phyloP scores from a whole-genome alignment of 2,113 vertebrate genomes.

The Paramormyrops kingsleyae region DNA sequence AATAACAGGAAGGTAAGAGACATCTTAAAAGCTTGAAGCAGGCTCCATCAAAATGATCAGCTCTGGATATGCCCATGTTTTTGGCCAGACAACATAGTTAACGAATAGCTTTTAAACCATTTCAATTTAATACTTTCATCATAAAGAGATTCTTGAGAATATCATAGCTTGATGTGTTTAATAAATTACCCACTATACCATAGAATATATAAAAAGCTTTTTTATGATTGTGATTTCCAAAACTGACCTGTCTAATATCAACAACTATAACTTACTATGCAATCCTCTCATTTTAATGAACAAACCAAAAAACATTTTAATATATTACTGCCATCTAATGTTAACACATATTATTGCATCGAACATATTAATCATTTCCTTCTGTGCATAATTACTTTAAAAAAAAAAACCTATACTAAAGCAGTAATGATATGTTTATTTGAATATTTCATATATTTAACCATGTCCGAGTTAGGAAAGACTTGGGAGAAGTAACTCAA shows the following conservation, averaged over 20 bases:
- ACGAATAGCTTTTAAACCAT: neutral
- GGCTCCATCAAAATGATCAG: neutral
- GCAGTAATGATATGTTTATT: neutral
- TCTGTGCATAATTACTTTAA: neutral
- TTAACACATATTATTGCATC: neutral
- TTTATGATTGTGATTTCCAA: neutral
- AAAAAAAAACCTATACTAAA: neutral
- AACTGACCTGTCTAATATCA: neutral
- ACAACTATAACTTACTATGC: neutral
- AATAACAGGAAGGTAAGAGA: neutral
- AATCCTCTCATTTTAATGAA: neutral
- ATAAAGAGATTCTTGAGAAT: neutral
- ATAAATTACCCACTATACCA: neutral
- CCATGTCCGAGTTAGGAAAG: neutral
- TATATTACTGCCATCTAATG: slow-evolving; percentile 9
- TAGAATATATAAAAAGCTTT: neutral
- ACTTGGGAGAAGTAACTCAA: neutral
- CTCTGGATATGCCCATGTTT: neutral
- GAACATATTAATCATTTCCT: neutral
- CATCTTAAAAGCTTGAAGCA: neutral
- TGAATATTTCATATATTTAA: neutral
- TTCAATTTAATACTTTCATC: neutral
- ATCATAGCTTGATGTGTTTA: neutral
- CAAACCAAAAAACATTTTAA: neutral
- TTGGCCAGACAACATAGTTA: neutral